These are phyloP conservation scores for Drosophila helvetica DNA, from an alignment of 2,888 invertebrate genomes.

Conservation along the genomic window DNA sequence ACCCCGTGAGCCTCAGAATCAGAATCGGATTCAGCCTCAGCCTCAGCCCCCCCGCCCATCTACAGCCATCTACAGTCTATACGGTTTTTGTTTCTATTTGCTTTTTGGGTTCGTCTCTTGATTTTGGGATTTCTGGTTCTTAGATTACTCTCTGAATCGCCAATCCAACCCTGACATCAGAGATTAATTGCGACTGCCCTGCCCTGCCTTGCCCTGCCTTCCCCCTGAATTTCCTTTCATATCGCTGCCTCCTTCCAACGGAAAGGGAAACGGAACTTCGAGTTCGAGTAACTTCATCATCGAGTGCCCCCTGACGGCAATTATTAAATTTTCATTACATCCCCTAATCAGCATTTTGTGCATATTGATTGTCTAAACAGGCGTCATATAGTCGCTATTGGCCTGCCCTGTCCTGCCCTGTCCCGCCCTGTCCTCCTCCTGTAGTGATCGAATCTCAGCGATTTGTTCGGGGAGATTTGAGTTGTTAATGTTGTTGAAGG, in stretches of 20 bases:
- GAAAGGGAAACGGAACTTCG: conserved; percentile 27
- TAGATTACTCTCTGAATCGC: conserved; percentile 36
- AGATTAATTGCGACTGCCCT: conserved; percentile 65
- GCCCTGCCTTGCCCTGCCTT: too few relatives aligned
- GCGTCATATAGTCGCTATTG: conserved; percentile 30
- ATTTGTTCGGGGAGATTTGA: conserved; percentile 9
- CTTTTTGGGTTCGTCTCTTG: conserved; percentile 13
- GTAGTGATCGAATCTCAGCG: neutral
- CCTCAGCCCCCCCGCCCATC: neutral
- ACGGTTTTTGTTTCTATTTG: conserved; percentile 21
- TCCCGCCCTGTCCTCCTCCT: neutral
- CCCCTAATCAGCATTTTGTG: conserved; percentile 82
- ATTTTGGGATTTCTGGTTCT: conserved; percentile 45
- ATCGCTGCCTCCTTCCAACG: neutral
- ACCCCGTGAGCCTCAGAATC: conserved; percentile 57
- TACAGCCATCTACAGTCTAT: neutral
- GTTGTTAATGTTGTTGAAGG: conserved; percentile 16
- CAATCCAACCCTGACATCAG: conserved; percentile 59
- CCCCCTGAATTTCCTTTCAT: conserved; percentile 23
- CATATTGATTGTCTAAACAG: conserved; percentile 74
- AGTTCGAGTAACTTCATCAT: conserved; percentile 40
- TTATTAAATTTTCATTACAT: conserved; percentile 83
- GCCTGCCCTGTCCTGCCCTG: neutral
- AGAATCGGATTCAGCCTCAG: neutral
- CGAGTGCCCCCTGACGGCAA: conserved; percentile 68